Evolutionary conservation across 2,888 invertebrate species (phyloP), one percentile per base, ranked within the genome.

Genomic region (Lasioglossum calceatum): DNA sequence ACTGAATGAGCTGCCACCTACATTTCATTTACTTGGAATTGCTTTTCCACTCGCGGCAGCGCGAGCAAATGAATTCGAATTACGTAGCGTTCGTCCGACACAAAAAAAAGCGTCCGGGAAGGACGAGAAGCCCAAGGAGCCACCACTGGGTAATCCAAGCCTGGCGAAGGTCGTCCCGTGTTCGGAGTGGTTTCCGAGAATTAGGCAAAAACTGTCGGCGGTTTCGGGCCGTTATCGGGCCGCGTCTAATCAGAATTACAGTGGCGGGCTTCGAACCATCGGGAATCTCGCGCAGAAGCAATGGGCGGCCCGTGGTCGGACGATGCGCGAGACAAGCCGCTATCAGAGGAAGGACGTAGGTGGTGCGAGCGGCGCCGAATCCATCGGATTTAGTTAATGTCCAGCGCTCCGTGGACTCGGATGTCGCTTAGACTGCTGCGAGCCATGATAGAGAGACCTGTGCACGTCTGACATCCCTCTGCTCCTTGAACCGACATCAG

Each of bases 351-450:
- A 79, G 86, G 76, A 81, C 86, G 75, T 85, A 75, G 85, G 82
- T 79, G 79, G 82, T 86, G 50, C 39, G 87, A 82, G 82, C 70
- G 47, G 83, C 79, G 87, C 36, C 79, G 84, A 84, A 81, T 86
- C 81, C 72, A 70, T 91, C 91, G 88, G 91, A 90, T 91, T 93
- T 92, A 94, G 94, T 94, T 90, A 91, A 91, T 91, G 92, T 91
- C 89, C 92, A 91, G 89, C 91, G 84, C 84, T 92, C 93, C 91
- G 87, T 84, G 86, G 79, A 87, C 81, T 85, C 89, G 93, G 89
- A 87, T 86, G 73, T 82, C 78, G 74, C 72, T 42, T 32, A 72
- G 74, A 39, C 39, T 58, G 47, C 44, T 50, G 32, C 54, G 58
- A 82, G 83, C 61, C 75, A 88, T 84, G 89, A 87, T 75, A 75